A percentile compares a stretch with the other conserved stretches of the same genome.
Conservation (phyloP, 2,888 invertebrate genomes). For the Balanococcus diminutus region DNA sequence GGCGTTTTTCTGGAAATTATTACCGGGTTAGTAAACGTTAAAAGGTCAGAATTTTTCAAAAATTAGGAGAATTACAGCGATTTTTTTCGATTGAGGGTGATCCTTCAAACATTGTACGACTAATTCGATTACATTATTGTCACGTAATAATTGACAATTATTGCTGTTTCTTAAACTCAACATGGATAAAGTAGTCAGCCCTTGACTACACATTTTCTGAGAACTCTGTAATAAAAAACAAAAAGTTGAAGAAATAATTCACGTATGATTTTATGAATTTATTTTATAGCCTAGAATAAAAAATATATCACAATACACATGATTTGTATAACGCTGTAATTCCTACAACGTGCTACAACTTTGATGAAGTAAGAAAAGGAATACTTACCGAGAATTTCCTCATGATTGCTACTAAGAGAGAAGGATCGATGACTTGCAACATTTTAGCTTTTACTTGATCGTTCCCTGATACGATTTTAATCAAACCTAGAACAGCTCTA, state of each 20-base stretch:
- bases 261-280: no score
- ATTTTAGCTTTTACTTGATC: conserved; percentile 56
- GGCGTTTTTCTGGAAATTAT: conserved; percentile 52
- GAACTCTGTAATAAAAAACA: conserved; percentile 9
- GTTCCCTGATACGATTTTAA: conserved; percentile 56
- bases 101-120: conserved; percentile 56
- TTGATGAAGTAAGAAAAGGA: not conserved
- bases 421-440: conserved; percentile 53
- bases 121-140: conserved; percentile 53
- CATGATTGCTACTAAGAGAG: conserved; percentile 48
- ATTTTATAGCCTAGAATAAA: no score
- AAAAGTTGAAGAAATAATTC: not conserved
- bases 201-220: conserved; percentile 35
- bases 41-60: no score
- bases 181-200: conserved; percentile 19
- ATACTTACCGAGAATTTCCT: conserved; percentile 53
- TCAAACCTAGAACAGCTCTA: conserved; percentile 47
- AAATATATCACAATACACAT: no score
- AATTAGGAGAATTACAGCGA: no score
- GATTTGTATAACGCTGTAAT: no score
- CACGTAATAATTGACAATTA: conserved; percentile 46
- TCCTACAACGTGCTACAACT: no score
- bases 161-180: conserved; percentile 19
- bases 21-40: not conserved
- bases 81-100: conserved; percentile 52